phyloP scores from a whole-genome alignment of 2,113 vertebrate genomes.

The Dascyllus trimaculatus region DNA sequence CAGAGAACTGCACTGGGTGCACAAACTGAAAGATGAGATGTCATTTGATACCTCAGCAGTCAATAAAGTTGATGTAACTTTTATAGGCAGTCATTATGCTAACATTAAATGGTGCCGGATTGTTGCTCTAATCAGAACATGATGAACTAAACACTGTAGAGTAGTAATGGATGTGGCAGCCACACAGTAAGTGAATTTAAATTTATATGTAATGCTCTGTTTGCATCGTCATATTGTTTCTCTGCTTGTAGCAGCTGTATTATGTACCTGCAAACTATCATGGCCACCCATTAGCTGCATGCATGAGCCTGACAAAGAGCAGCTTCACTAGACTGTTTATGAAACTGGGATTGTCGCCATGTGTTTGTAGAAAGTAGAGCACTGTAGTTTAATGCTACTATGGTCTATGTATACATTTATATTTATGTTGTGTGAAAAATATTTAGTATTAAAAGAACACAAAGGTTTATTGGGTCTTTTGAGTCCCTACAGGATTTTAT shows the following conservation, averaged over 20 bases:
- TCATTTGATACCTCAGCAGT: constrained; percentile 15
- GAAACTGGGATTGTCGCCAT: background rate
- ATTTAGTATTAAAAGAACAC: too few relatives aligned
- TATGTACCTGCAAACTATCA: background rate
- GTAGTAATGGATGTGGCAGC: background rate
- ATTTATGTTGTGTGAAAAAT: too few relatives aligned
- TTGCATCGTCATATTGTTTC: background rate
- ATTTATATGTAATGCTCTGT: too few relatives aligned
- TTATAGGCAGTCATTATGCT: constrained; percentile 11
- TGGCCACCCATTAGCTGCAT: background rate
- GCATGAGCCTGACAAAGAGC: background rate
- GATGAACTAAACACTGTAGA: constrained; percentile 1
- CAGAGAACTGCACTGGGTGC: constrained; percentile 16
- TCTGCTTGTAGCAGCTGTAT: constrained; percentile 2
- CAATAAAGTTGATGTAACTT: constrained; percentile 28
- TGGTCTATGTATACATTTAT: too few relatives aligned
- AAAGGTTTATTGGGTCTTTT: too few relatives aligned
- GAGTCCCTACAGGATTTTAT: too few relatives aligned
- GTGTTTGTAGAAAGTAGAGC: too few relatives aligned
- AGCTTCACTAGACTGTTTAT: background rate
- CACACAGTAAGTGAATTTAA: too few relatives aligned
- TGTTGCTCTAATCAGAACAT: constrained; percentile 30
- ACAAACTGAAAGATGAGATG: constrained; percentile 18
- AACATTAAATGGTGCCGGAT: constrained; percentile 1
- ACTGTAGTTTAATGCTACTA: background rate